phyloP scores from a whole-genome alignment of 2,797 vertebrate species.

The Gallirallus australis region DNA sequence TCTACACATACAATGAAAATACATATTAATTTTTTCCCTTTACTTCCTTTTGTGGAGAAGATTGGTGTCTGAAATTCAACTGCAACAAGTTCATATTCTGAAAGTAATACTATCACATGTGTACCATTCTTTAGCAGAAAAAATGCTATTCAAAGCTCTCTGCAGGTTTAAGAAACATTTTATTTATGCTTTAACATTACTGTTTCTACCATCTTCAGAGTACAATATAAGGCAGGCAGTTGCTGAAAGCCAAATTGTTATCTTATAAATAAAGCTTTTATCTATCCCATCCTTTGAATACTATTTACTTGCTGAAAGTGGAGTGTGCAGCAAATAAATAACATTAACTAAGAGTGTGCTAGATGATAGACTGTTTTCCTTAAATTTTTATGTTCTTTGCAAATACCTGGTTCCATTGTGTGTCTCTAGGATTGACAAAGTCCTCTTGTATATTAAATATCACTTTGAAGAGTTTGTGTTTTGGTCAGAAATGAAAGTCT shows the following conservation, averaged over 20 bases:
- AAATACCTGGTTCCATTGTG: neutral
- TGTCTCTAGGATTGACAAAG: neutral
- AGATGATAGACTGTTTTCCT: neutral
- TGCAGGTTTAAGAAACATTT: slow-evolving; percentile 21
- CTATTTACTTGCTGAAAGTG: slow-evolving; percentile 11
- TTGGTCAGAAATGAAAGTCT: neutral
- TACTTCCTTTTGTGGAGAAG: neutral
- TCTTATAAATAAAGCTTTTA: slow-evolving; percentile 48
- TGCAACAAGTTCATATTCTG: slow-evolving; percentile 8
- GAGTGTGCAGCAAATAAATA: neutral
- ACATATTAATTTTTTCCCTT: neutral
- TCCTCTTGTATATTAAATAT: neutral
- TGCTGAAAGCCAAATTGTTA: slow-evolving; percentile 1
- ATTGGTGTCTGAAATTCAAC: neutral
- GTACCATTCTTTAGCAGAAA: slow-evolving; percentile 3
- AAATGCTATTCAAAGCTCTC: slow-evolving; percentile 12
- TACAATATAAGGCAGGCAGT: neutral
- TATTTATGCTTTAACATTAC: slow-evolving; percentile 7
- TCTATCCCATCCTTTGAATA: slow-evolving; percentile 16
- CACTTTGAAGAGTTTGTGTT: neutral
- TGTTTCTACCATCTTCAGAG: neutral
- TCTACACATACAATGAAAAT: neutral
- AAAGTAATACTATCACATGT: neutral
- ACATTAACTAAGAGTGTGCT: neutral
- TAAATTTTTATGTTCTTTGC: neutral